phyloP scores from a whole-genome alignment of 2,797 vertebrate species.

The Hoplostethus atlanticus region DNA sequence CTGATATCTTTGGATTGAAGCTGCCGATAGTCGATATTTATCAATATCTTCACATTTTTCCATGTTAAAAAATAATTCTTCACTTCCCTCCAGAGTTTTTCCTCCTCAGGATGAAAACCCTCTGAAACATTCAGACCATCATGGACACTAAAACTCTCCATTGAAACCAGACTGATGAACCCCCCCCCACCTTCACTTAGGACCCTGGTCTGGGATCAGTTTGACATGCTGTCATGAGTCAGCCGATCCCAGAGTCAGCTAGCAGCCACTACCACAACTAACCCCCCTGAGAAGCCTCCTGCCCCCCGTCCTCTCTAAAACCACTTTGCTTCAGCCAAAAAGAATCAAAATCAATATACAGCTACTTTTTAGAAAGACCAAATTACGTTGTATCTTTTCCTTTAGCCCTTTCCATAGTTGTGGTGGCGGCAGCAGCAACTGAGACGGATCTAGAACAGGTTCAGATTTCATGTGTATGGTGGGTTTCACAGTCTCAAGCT shows the following conservation, averaged over 20 bases:
- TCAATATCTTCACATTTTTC: too few relatives aligned
- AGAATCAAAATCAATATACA: slow-evolving; percentile 83
- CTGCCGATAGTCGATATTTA: background rate
- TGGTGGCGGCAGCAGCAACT: slow-evolving; percentile 48
- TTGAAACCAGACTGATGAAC: too few relatives aligned
- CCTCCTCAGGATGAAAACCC: too few relatives aligned
- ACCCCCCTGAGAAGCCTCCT: background rate
- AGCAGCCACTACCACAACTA: slow-evolving; percentile 56
- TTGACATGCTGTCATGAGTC: slow-evolving; percentile 10
- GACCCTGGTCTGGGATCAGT: background rate
- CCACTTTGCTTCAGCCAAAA: slow-evolving; percentile 82
- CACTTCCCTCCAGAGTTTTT: too few relatives aligned
- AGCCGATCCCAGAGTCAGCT: slow-evolving; percentile 18
- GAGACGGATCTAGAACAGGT: background rate
- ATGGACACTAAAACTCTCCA: too few relatives aligned
- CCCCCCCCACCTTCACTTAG: background rate
- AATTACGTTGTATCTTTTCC: slow-evolving; percentile 81
- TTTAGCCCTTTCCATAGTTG: slow-evolving; percentile 64
- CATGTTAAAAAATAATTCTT: too few relatives aligned
- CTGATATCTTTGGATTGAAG: background rate
- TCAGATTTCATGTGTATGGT: background rate
- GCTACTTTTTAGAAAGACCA: slow-evolving; percentile 87
- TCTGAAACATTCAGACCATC: too few relatives aligned
- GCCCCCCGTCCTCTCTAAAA: slow-evolving; percentile 61
- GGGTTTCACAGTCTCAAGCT: too few relatives aligned